Evolutionary conservation across 2,797 vertebrate species (phyloP).

Genomic region (Poeciliopsis gracilis): DNA sequence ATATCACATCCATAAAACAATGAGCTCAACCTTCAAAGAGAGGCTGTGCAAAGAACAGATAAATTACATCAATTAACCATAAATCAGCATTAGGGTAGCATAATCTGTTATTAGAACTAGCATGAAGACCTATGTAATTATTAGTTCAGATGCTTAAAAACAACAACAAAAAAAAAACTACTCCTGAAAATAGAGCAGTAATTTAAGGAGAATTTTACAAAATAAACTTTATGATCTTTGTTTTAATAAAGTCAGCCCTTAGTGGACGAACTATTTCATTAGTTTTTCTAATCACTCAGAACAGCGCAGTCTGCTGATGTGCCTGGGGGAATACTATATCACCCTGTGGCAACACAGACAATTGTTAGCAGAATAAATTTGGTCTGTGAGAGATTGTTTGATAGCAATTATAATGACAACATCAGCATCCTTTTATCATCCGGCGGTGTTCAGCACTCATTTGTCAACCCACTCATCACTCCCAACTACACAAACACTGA

Average conservation of each 20-base stretch:
- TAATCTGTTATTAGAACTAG: slow-evolving; percentile 9
- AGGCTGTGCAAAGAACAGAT: slow-evolving; percentile 2
- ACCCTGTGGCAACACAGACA: slow-evolving; percentile 6
- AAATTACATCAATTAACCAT: slow-evolving; percentile 19
- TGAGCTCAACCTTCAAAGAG: slow-evolving; percentile 11
- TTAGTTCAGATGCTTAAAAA: background rate
- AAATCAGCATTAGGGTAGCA: background rate
- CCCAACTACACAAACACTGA: background rate
- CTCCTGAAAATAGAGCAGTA: slow-evolving; percentile 6
- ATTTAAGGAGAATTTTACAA: background rate
- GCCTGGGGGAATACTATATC: slow-evolving; percentile 4
- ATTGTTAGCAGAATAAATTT: slow-evolving; percentile 14
- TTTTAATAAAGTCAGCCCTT: slow-evolving; percentile 18
- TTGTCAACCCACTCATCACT: slow-evolving; percentile 71
- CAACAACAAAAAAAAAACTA: too few relatives aligned
- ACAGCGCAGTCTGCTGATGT: background rate
- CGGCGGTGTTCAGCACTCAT: slow-evolving; percentile 12
- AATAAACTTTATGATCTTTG: slow-evolving; percentile 1
- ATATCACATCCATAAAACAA: slow-evolving; percentile 1
- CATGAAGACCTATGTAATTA: background rate
- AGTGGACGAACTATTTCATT: slow-evolving; percentile 3
- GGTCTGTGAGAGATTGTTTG: slow-evolving; percentile 18
- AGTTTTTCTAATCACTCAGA: slow-evolving; percentile 2
- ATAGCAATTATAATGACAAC: slow-evolving; percentile 23
- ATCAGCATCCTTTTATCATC: slow-evolving; percentile 4